These are phyloP conservation scores for Parasteatoda tepidariorum DNA, from an alignment of 1,140 invertebrate species.

Conservation along the genomic window DNA sequence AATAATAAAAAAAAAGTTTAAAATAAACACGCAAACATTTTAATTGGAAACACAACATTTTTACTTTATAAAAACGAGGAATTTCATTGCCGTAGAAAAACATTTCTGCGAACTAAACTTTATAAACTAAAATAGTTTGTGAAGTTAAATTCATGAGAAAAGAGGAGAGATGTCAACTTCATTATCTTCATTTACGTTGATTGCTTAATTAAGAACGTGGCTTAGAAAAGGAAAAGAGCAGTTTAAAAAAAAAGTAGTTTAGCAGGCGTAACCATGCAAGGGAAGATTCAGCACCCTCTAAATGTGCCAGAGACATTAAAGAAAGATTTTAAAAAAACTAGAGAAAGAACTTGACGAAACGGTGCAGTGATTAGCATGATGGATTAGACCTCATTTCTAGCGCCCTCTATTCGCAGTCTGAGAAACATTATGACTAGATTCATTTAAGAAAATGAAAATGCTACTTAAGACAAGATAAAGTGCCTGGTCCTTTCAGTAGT, in stretches of 20 bases:
- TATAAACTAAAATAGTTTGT: no score
- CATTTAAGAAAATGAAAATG: slow-evolving; percentile 33
- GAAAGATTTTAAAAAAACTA: not conserved
- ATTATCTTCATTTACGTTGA: slow-evolving; percentile 30
- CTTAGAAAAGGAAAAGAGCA: not conserved
- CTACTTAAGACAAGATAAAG: slow-evolving; percentile 12
- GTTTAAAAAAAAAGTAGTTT: not conserved
- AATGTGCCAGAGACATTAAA: not conserved
- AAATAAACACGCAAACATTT: no score
- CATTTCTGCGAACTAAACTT: no score
- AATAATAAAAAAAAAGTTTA: no score
- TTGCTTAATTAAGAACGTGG: slow-evolving; percentile 26
- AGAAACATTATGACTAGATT: slow-evolving; percentile 30
- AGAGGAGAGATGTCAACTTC: slow-evolving; percentile 10
- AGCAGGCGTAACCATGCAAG: not conserved
- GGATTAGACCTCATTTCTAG: slow-evolving; percentile 29
- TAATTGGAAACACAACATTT: no score
- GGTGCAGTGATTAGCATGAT: slow-evolving; percentile 19
- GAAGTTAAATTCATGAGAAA: not conserved
- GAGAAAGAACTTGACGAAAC: not conserved
- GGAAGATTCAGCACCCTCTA: not conserved
- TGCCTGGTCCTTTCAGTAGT: not conserved
- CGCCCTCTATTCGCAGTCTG: not conserved
- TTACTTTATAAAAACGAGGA: no score
- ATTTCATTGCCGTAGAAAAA: no score